A percentile compares a stretch with the other conserved stretches of the same genome.
Evolutionary conservation across 1,140 invertebrate species (phyloP).

Genomic region (Saxidomus purpurata): DNA sequence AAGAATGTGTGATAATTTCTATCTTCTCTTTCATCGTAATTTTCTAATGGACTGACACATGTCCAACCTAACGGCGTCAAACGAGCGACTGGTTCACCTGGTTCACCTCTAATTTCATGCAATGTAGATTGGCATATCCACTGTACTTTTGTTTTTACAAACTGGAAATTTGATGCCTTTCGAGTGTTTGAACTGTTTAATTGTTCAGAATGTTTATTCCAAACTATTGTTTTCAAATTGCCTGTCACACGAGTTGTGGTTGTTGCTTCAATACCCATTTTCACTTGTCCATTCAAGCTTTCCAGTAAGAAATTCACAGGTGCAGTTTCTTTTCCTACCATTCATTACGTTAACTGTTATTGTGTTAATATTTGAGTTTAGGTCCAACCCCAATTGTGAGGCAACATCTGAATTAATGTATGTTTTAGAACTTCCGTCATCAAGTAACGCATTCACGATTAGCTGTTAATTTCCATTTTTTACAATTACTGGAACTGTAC

Average conservation of each 20-base stretch:
- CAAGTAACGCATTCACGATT: slow-evolving; percentile 60
- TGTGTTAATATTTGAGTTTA: not conserved
- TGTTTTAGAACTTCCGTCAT: slow-evolving; percentile 64
- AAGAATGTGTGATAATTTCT: not conserved
- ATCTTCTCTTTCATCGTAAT: slow-evolving; percentile 9
- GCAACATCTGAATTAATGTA: slow-evolving; percentile 67
- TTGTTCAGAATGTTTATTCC: slow-evolving; percentile 26
- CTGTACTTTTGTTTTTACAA: not conserved
- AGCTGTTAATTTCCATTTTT: slow-evolving; percentile 20
- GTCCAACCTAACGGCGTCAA: slow-evolving; percentile 56
- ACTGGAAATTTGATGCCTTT: slow-evolving; percentile 54
- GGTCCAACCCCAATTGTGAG: slow-evolving; percentile 58
- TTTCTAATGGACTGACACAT: slow-evolving; percentile 33
- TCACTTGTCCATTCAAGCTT: slow-evolving; percentile 48
- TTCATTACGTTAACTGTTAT: slow-evolving; percentile 58
- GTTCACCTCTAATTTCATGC: slow-evolving; percentile 20
- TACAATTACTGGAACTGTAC: slow-evolving; percentile 65
- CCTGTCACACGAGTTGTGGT: slow-evolving; percentile 61
- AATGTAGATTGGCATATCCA: slow-evolving; percentile 23
- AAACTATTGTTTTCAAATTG: slow-evolving; percentile 50
- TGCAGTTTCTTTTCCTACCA: slow-evolving; percentile 59
- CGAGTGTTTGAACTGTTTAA: slow-evolving; percentile 9
- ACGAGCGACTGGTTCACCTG: slow-evolving; percentile 11
- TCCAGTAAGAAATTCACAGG: slow-evolving; percentile 39
- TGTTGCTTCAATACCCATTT: slow-evolving; percentile 19